These are phyloP conservation scores for Pantala flavescens DNA, from an alignment of 1,140 invertebrate genomes.

Conservation along the genomic window DNA sequence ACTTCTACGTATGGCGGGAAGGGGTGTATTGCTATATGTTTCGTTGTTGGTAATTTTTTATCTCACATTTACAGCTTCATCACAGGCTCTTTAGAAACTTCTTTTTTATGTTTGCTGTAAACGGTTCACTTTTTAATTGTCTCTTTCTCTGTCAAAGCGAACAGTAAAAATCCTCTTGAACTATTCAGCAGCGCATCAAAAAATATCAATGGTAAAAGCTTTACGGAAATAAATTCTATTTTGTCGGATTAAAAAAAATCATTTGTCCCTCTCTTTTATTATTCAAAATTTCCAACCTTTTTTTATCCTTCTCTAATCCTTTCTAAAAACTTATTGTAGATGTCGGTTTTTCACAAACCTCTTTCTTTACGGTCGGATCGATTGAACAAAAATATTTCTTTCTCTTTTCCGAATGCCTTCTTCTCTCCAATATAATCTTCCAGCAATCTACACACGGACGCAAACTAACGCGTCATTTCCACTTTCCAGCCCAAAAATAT, in stretches of 20 bases:
- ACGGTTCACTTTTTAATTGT: background rate
- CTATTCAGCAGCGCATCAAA: background rate
- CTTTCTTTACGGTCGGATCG: background rate
- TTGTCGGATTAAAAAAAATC: conserved; percentile 4
- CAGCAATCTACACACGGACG: too few species aligned
- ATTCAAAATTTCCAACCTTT: background rate
- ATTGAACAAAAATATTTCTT: background rate
- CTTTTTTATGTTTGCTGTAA: background rate
- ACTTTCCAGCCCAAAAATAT: background rate
- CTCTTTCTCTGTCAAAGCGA: background rate
- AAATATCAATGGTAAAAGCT: background rate
- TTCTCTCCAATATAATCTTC: background rate
- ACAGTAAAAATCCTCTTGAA: background rate
- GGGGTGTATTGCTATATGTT: background rate
- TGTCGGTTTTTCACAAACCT: background rate
- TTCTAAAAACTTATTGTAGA: background rate
- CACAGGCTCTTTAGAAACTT: conserved; percentile 6
- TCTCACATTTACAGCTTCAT: background rate
- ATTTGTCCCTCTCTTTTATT: background rate
- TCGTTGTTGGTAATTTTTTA: background rate
- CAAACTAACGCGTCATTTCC: background rate
- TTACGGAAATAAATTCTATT: background rate
- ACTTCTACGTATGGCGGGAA: too few species aligned
- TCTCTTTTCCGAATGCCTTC: background rate
- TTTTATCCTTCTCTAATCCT: background rate